A percentile compares a stretch with the other conserved stretches of the same genome.
phyloP scores from a whole-genome alignment of 2,113 vertebrate genomes.

The Paedocypris sp. region DNA sequence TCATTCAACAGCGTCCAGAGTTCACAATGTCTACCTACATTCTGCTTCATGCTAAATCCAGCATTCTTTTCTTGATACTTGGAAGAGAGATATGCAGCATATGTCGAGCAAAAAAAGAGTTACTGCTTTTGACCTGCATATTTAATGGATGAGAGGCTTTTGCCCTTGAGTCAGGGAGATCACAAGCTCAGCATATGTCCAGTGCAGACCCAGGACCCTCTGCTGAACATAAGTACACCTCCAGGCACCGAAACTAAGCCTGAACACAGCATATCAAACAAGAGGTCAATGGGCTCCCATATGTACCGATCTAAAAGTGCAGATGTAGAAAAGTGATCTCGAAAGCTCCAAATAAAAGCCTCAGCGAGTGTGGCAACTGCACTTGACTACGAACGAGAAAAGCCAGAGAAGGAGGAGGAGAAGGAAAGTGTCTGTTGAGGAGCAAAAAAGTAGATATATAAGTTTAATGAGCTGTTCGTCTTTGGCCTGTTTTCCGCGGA shows the following conservation, averaged over 20 bases:
- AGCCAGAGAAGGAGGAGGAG: not conserved
- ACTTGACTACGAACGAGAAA: conserved; percentile 8
- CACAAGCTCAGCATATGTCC: conserved; percentile 38
- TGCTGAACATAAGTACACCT: conserved; percentile 24
- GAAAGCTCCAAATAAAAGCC: conserved; percentile 1
- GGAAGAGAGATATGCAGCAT: conserved; percentile 18
- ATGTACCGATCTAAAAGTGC: conserved; percentile 14
- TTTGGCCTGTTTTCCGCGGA: conserved; percentile 4
- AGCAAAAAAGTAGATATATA: not conserved
- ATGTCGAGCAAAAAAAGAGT: conserved; percentile 13
- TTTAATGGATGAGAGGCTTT: conserved; percentile 33
- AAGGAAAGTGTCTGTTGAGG: not conserved
- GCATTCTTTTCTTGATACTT: not conserved
- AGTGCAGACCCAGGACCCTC: conserved; percentile 18
- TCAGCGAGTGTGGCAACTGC: not conserved
- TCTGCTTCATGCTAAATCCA: not conserved
- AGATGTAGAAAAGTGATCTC: conserved; percentile 1
- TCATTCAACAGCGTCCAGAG: not conserved
- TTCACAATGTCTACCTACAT: not conserved
- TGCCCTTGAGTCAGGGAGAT: conserved; percentile 31
- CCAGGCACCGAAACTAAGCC: conserved; percentile 9
- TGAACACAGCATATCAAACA: conserved; percentile 8
- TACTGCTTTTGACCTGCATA: conserved; percentile 32
- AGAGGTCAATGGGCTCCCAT: conserved; percentile 9
- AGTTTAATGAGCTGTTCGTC: conserved; percentile 12